Evolutionary conservation across 2,797 vertebrate genomes (phyloP).

Genomic region (Sebastolobus alascanus): DNA sequence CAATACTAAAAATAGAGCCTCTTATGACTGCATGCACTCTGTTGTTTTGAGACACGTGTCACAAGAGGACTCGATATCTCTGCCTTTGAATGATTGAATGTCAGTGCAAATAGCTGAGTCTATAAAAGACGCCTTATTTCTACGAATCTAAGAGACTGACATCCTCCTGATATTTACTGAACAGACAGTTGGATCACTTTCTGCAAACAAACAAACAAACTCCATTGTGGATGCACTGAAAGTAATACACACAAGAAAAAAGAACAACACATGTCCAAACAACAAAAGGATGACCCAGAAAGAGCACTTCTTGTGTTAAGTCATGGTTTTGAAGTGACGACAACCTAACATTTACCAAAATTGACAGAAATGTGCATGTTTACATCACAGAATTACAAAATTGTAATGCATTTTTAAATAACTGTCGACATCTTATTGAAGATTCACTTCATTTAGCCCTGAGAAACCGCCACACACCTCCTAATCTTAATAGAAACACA

Average conservation of each 20-base stretch:
- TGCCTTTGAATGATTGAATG: background rate
- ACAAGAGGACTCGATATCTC: background rate
- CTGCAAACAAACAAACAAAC: background rate
- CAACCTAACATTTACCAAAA: background rate
- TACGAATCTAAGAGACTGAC: background rate
- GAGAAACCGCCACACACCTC: constrained; percentile 28
- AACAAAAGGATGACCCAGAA: constrained; percentile 19
- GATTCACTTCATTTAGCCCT: constrained; percentile 14
- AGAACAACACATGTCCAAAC: background rate
- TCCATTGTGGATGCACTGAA: background rate
- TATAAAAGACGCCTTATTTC: background rate
- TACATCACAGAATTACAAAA: background rate
- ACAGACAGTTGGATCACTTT: background rate
- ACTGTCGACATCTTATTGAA: background rate
- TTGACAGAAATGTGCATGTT: background rate
- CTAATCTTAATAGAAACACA: constrained; percentile 17
- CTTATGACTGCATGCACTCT: background rate
- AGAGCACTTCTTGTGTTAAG: background rate
- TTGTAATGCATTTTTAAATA: background rate
- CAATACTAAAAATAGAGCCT: background rate
- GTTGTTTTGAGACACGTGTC: background rate
- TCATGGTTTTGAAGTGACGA: background rate
- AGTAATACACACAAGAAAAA: constrained; percentile 7
- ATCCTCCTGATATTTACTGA: background rate
- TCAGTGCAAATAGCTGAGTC: background rate